Evolutionary conservation across 2,888 invertebrate species (phyloP).

Genomic region (Epirrhoe alternata): DNA sequence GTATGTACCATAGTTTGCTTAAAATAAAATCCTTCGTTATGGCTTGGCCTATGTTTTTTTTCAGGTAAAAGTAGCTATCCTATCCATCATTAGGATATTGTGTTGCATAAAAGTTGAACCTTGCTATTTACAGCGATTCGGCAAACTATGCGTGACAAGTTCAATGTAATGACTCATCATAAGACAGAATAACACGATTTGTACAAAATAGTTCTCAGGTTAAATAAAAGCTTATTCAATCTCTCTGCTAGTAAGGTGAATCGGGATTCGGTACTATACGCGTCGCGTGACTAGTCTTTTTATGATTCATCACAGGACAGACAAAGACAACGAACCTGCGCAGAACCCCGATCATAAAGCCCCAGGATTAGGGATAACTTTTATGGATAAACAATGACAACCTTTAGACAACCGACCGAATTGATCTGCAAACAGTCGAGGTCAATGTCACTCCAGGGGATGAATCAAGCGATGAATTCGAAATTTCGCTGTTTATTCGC

Average conservation of each 20-base stretch:
- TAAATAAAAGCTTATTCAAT: background rate
- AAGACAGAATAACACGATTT: background rate
- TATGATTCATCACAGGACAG: background rate
- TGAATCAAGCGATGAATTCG: too few species aligned
- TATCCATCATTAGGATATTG: too few species aligned
- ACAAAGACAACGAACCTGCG: background rate
- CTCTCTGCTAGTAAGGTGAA: background rate
- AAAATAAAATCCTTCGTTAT: too few species aligned
- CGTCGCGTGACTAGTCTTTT: background rate
- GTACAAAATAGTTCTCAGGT: background rate
- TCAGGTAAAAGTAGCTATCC: background rate
- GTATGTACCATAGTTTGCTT: too few species aligned
- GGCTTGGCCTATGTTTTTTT: too few species aligned
- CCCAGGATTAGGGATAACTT: background rate
- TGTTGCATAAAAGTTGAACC: background rate
- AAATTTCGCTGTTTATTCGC: too few species aligned
- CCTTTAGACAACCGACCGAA: background rate
- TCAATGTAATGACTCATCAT: background rate
- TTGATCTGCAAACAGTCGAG: background rate
- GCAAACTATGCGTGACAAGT: background rate
- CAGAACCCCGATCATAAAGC: background rate
- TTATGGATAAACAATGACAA: conserved; percentile 1
- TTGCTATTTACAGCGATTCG: background rate
- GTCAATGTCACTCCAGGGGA: background rate
- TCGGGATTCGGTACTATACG: background rate